Conservation (phyloP, 2,113 vertebrate species). For the Cheilinus undulatus region DNA sequence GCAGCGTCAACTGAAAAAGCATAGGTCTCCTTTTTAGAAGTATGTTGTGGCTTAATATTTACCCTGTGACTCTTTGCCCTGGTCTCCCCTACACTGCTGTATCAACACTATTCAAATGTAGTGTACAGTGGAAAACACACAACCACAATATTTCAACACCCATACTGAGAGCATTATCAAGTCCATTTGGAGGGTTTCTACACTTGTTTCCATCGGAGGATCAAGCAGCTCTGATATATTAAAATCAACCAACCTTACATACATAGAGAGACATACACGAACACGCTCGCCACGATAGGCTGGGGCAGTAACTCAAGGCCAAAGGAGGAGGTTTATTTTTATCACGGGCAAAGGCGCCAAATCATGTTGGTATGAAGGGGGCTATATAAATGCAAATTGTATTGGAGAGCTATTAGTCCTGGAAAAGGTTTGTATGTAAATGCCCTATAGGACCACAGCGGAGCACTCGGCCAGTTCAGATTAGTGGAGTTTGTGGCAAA, state of each 20-base stretch:
- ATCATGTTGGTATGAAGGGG: conserved; percentile 85
- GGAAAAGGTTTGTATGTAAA: conserved; percentile 87
- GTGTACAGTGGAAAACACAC: conserved; percentile 24
- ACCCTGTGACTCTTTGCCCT: conserved; percentile 44
- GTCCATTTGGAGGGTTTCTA: conserved; percentile 61
- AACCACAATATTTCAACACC: conserved; percentile 11
- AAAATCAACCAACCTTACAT: conserved; percentile 80
- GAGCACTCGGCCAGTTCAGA: conserved; percentile 81
- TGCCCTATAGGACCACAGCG: conserved; percentile 80
- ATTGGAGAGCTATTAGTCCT: conserved; percentile 85
- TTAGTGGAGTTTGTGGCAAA: conserved; percentile 78
- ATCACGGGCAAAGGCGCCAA: conserved; percentile 84
- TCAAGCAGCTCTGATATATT: conserved; percentile 78
- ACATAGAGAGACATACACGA: conserved; percentile 58
- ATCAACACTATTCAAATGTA: conserved; percentile 54
- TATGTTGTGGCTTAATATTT: conserved; percentile 51
- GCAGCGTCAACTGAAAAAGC: conserved; percentile 19
- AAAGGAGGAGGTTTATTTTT: conserved; percentile 84
- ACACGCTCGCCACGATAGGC: conserved; percentile 40
- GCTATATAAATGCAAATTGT: conserved; percentile 90
- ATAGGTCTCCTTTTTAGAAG: conserved; percentile 2
- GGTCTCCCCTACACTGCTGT: conserved; percentile 41
- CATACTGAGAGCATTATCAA: conserved; percentile 55
- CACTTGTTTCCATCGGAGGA: conserved; percentile 68
- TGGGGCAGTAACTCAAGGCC: conserved; percentile 82